phyloP scores from a whole-genome alignment of 2,888 invertebrate species.

The Celastrina argiolus region DNA sequence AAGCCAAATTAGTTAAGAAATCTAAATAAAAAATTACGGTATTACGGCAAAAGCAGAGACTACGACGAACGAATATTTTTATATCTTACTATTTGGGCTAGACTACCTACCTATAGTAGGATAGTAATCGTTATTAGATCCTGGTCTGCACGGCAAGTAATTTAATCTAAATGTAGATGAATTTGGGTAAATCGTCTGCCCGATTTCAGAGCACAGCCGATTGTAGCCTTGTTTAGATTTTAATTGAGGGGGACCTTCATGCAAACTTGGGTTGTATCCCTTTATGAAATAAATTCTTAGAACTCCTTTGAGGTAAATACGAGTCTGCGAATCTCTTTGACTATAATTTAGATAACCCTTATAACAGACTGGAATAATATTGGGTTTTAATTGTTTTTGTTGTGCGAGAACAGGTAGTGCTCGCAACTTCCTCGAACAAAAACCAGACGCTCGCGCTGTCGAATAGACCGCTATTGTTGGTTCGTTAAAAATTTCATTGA shows the following conservation, averaged over 20 bases:
- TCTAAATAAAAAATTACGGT: not conserved
- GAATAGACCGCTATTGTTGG: not conserved
- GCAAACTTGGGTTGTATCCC: constrained; percentile 28
- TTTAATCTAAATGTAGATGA: constrained; percentile 48
- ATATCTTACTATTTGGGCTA: not conserved
- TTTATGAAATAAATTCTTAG: constrained; percentile 29
- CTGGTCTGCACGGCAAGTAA: constrained; percentile 39
- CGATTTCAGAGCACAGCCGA: constrained; percentile 38
- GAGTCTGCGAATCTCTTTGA: constrained; percentile 19
- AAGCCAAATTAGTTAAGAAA: not conserved
- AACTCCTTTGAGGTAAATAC: constrained; percentile 29
- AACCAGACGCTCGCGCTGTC: not conserved
- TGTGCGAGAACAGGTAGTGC: not conserved
- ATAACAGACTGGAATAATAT: constrained; percentile 14
- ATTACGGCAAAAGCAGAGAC: not conserved
- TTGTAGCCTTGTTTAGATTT: constrained; percentile 44
- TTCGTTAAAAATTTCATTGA: not conserved
- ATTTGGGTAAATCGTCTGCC: constrained; percentile 39
- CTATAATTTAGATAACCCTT: constrained; percentile 15
- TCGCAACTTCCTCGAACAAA: not conserved
- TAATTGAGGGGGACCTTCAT: constrained; percentile 44
- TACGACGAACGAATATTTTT: not conserved
- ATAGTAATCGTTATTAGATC: constrained; percentile 30
- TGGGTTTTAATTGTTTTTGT: constrained; percentile 8
- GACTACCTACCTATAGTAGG: not conserved